Evolutionary conservation across 2,113 vertebrate species (phyloP), one percentile per base, ranked within the genome.

Genomic region (Lucifuga dentata): DNA sequence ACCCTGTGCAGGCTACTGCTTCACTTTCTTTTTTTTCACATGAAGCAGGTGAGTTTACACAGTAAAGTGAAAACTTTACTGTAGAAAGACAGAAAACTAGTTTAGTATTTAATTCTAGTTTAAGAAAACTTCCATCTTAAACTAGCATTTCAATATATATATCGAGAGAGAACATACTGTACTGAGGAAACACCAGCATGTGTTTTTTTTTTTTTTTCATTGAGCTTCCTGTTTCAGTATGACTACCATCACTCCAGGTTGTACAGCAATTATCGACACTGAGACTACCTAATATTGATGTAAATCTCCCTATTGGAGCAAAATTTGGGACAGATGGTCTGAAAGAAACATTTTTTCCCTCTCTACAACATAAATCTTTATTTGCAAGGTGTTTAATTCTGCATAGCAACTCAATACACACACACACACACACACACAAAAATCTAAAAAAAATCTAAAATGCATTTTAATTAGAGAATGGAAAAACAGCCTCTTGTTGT

Each of bases 361-460:
- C 26, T 29, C 26, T 3, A 3, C 26, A 29, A 29, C 26, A 29
- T 3, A 7, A 29, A 29, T 29, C 26, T 29, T 5, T 29, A 35
- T 35, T 35, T 35, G 33, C 10, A 35, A n/a, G n/a, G n/a, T n/a
- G n/a, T n/a, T n/a, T n/a, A 45, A 71, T 65, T 79, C 20, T 59
- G 65, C 74, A 60, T 17, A 51, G 50, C 66, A 72, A 74, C 66
- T 69, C 53, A 53, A 9, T 53, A 16, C 13, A n/a, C n/a, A n/a
- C n/a, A n/a, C n/a, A n/a, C n/a, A n/a, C n/a, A n/a, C n/a, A n/a
- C n/a, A n/a, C 3, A 29, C 7, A 29, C 3, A 29, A 29, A 29
- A 29, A 29, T 5, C 50, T 16, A n/a, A 11, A 68, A 51, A 29
- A 12, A 20, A 21, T 16, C 9, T 32, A 11, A 70, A 65, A 55